Evolutionary conservation across 2,888 invertebrate species (phyloP).

Genomic region (Rhagophthalmus giganteus): DNA sequence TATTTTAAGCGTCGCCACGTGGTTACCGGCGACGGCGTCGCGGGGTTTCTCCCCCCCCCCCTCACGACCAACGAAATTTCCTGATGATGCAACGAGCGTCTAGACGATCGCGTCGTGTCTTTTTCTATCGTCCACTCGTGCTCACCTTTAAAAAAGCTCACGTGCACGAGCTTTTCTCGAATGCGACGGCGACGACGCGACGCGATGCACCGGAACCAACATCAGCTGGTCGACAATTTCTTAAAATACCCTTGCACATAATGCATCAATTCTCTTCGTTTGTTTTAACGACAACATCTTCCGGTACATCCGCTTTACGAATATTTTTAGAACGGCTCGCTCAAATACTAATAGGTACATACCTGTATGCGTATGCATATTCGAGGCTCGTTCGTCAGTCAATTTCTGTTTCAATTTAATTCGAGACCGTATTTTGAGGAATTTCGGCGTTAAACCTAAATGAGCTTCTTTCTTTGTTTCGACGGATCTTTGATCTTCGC

Average conservation of each 20-base stretch:
- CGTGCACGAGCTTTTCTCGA: not conserved
- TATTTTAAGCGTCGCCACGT: conserved; percentile 41
- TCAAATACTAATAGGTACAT: not conserved
- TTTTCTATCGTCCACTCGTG: conserved; percentile 2
- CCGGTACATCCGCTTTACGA: conserved; percentile 3
- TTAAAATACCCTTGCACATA: conserved; percentile 17
- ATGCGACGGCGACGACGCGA: not conserved
- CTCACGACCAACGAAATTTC: conserved; percentile 22
- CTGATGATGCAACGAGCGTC: conserved; percentile 19
- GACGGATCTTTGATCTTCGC: conserved; percentile 2
- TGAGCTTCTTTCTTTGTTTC: conserved; percentile 1
- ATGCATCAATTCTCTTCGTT: conserved; percentile 18
- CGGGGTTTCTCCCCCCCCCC: conserved; percentile 25
- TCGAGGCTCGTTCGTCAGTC: not conserved
- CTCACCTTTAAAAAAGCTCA: not conserved
- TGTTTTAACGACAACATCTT: conserved; percentile 2
- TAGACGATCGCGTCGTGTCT: conserved; percentile 18
- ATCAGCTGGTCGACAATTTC: conserved; percentile 27
- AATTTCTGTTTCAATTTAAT: not conserved
- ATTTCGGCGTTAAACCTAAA: conserved; percentile 2
- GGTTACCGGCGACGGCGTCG: conserved; percentile 34
- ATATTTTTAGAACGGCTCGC: conserved; percentile 10
- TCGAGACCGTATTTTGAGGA: too few species aligned
- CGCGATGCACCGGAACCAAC: conserved; percentile 15
- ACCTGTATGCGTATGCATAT: conserved; percentile 7